These are phyloP conservation scores for Eulemur albifrons DNA, from an alignment of 2,797 vertebrate genomes.

Conservation along the genomic window DNA sequence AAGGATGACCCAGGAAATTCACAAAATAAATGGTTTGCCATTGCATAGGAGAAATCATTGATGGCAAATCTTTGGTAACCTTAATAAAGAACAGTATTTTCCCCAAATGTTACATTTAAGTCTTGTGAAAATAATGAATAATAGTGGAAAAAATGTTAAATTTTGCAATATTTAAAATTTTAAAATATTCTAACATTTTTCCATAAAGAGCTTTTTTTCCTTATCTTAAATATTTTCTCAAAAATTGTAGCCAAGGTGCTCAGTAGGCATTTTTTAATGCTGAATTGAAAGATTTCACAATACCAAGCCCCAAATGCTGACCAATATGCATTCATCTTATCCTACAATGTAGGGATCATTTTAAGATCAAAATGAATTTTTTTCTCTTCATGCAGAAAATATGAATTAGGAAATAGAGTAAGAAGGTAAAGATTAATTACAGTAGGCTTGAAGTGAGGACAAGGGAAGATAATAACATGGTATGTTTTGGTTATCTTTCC, in stretches of 20 bases:
- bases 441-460: background rate
- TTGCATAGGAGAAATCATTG: background rate
- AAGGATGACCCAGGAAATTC: conserved; percentile 1
- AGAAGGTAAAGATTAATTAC: background rate
- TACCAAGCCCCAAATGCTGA: background rate
- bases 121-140: background rate
- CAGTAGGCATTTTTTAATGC: conserved; percentile 35
- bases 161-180: conserved; percentile 35
- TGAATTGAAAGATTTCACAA: background rate
- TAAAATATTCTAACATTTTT: conserved; percentile 46
- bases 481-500: background rate
- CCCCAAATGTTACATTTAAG: background rate
- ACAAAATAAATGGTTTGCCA: conserved; percentile 39
- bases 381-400: conserved; percentile 12
- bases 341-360: background rate
- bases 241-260: conserved; percentile 8
- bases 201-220: conserved; percentile 26
- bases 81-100: conserved; percentile 44
- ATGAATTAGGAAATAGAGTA: background rate
- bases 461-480: background rate
- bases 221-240: conserved; percentile 60
- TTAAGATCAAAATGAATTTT: conserved; percentile 17
- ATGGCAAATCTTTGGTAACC: background rate
- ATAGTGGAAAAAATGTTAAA: background rate
- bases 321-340: background rate